Base-by-base conservation (phyloP, 2,113 vertebrate genomes). In the Emydocephalus ijimae region DNA sequence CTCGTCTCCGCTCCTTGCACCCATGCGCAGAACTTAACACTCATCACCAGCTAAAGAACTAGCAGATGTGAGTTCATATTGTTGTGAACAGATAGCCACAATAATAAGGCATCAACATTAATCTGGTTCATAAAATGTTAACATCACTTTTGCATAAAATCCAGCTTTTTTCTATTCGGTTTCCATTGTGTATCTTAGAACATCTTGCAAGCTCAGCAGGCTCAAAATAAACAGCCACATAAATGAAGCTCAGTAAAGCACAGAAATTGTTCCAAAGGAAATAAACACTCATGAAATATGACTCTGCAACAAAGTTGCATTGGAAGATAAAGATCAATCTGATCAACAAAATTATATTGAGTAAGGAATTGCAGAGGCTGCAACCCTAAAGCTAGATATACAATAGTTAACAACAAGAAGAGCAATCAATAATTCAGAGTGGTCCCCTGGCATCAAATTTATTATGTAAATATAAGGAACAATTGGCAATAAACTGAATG, bases 101-200 rank as follows among this genome's bases (percentile, higher is more conserved):
- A 86, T 39, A 81, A 81, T 8, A 39, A 81, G 43, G 29, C 43
- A 29, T 23, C 90, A 55, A 93, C 24, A 93, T 34, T 45, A 90
- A 91, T 55, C n/a, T 87, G 12, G 15, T 94, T 93, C 93, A 85
- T 93, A 94, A 96, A 95, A 95, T 92, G 85, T 56, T 90, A 69
- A 39, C 90, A 61, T 90, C 2, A 94, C 81, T 92, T 92, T 55
- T 29, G 59, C 24, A 50, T 81, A 90, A 90, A 96, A 95, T 93
- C 55, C 15, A 26, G 14, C 50, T 10, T n/a, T 59, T 61, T 61
- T 39, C 89, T 74, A 34, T 4, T n/a, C 12, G 64, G 50, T 93
- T 91, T 61, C 14, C 88, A 43, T 26, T 89, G 45, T n/a, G n/a
- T 54, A 85, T 74, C 21, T 85, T 26, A 61, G 54, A 43, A 29